These are phyloP conservation scores for Limosa lapponica DNA, from an alignment of 2,797 vertebrate species.

Conservation along the genomic window DNA sequence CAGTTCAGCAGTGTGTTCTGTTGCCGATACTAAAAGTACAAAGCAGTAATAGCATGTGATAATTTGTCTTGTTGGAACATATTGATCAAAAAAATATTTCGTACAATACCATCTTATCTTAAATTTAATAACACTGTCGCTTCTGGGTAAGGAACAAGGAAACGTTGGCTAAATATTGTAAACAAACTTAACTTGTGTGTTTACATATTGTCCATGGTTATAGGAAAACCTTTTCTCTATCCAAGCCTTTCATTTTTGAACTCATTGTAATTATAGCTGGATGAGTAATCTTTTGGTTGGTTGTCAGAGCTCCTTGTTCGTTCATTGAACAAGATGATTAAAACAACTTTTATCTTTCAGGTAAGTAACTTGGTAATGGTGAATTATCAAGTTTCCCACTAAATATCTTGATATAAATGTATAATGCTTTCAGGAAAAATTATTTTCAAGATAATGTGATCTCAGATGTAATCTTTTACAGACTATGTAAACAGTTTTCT, in stretches of 20 bases:
- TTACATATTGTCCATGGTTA: background rate
- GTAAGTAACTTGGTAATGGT: background rate
- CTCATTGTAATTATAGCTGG: background rate
- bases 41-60: background rate
- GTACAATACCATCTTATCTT: background rate
- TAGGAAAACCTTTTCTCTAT: background rate
- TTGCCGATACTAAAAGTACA: background rate
- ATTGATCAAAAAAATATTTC: background rate
- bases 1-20: background rate
- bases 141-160: background rate
- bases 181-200: background rate
- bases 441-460: background rate
- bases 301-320: background rate
- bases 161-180: background rate
- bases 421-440: background rate
- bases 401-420: background rate
- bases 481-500: background rate
- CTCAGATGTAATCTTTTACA: background rate
- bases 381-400: background rate
- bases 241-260: background rate
- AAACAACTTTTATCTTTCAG: background rate
- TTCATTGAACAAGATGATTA: background rate
- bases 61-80: background rate
- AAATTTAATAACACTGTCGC: background rate
- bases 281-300: background rate